Evolutionary conservation across 2,888 invertebrate genomes (phyloP), one percentile per base, ranked within the genome.

Genomic region (Catonia carolina): DNA sequence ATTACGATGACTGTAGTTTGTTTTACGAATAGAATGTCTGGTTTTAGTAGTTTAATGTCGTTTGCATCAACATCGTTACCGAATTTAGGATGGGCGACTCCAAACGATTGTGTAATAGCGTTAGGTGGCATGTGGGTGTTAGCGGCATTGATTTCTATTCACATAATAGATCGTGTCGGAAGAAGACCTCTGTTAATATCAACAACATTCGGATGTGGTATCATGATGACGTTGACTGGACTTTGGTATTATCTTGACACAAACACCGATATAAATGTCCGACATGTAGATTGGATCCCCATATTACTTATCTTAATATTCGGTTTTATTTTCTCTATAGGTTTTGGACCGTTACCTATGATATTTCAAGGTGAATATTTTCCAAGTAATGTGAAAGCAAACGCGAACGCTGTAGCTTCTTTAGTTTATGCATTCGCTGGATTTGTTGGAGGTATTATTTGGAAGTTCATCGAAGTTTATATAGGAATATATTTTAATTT

Each of bases 401-500:
- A 75, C 0, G 82, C 82, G 0, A 79, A 81, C 0, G 80, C 81
- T 2, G 60, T 77, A 2, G 78, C 78, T 0, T 79, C 79, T 1
- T 74, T 81, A 65, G 69, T 78, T 57, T 77, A 79, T 0, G 79
- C 80, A 22, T 61, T 78, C 0, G 67, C 80, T 49, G 78, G 79
- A 22, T 82, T 82, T 59, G 57, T 74, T 3, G 78, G 81, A 0
- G 78, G 78, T 0, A 80, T 81, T 65, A 74, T 78, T 55, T 81
- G 81, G 60, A 75, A 75, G 62, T 79, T 81, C 63, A 69, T 71
- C 2, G 78, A 75, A 56, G 79, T 79, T 33, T 77, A 81, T 62
- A 79, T 81, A 68, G 77, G 81, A 64, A 78, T 81, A 56, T 84
- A 84, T 69, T 80, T 79, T 72, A 79, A 79, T 65, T 85, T 84